Evolutionary conservation across 2,797 vertebrate species (phyloP).

Genomic region (Pelochelys cantorii): DNA sequence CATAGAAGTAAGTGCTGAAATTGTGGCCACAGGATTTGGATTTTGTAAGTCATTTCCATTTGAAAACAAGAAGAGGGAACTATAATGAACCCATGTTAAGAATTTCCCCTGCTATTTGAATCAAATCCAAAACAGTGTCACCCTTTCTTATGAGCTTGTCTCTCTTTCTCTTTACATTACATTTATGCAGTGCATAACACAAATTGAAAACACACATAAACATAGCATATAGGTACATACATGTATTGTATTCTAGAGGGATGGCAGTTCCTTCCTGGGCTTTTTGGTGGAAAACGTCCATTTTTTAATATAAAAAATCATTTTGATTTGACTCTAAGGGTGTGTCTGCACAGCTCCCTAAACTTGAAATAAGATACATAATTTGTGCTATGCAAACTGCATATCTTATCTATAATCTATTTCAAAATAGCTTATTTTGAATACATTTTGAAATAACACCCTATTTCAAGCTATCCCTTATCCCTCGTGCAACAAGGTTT

Average conservation of each 20-base stretch:
- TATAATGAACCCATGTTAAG: background rate
- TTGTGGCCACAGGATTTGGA: background rate
- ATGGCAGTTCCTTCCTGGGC: background rate
- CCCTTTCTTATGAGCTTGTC: background rate
- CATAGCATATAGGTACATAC: accelerated
- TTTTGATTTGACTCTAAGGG: background rate
- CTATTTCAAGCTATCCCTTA: too few species aligned
- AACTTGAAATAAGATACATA: too few species aligned
- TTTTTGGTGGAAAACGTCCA: background rate
- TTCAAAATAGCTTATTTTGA: too few species aligned
- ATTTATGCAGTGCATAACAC: background rate
- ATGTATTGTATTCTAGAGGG: background rate
- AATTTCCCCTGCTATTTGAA: conserved; percentile 12
- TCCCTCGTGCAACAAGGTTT: too few species aligned
- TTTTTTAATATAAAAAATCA: background rate
- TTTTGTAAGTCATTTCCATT: conserved; percentile 3
- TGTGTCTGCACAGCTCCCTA: too few species aligned
- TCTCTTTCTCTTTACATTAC: background rate
- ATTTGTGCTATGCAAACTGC: too few species aligned
- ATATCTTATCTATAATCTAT: too few species aligned
- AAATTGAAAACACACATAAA: background rate
- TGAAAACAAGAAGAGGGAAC: background rate
- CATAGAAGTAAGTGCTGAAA: conserved; percentile 36
- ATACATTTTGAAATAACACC: too few species aligned
- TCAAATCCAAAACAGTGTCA: background rate